Percentiles rank a stretch among this genome's conserved stretches.
Evolutionary conservation across 2,888 invertebrate species (phyloP).

Genomic region (Agrotis segetum): DNA sequence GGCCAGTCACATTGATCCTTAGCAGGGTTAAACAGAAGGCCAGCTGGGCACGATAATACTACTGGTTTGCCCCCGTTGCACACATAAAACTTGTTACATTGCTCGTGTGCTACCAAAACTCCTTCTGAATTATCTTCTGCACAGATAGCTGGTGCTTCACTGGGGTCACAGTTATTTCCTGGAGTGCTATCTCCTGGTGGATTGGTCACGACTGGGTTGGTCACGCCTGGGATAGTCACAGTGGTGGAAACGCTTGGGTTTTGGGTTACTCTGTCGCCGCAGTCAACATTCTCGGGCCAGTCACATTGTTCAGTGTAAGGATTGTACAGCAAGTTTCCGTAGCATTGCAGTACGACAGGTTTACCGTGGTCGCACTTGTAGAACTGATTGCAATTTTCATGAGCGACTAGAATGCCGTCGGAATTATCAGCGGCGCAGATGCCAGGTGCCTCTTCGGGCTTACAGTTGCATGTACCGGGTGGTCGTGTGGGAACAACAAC

Average conservation of each 20-base stretch:
- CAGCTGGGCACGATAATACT: slow-evolving; percentile 53
- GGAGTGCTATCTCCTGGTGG: slow-evolving; percentile 1
- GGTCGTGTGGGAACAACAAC: slow-evolving; percentile 24
- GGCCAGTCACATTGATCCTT: slow-evolving; percentile 73
- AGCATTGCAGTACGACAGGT: too few species aligned
- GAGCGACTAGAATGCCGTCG: too few species aligned
- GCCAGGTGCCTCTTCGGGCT: slow-evolving; percentile 36
- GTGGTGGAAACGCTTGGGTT: too few species aligned
- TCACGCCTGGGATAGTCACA: neutral
- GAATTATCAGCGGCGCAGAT: too few species aligned
- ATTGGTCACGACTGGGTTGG: neutral
- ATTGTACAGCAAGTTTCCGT: too few species aligned
- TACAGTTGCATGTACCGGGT: slow-evolving; percentile 32
- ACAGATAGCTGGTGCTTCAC: slow-evolving; percentile 69
- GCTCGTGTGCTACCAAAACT: slow-evolving; percentile 69
- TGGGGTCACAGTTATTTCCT: slow-evolving; percentile 53
- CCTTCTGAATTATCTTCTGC: slow-evolving; percentile 66
- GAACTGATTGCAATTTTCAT: too few species aligned
- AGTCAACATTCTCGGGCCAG: too few species aligned
- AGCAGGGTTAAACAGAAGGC: slow-evolving; percentile 68
- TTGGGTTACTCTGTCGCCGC: too few species aligned
- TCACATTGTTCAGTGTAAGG: too few species aligned
- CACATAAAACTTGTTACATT: slow-evolving; percentile 73
- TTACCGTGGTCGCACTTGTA: too few species aligned
- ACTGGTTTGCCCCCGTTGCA: slow-evolving; percentile 68